These are phyloP conservation scores for Pegoplata infirma DNA, from an alignment of 2,888 invertebrate species.

Conservation along the genomic window DNA sequence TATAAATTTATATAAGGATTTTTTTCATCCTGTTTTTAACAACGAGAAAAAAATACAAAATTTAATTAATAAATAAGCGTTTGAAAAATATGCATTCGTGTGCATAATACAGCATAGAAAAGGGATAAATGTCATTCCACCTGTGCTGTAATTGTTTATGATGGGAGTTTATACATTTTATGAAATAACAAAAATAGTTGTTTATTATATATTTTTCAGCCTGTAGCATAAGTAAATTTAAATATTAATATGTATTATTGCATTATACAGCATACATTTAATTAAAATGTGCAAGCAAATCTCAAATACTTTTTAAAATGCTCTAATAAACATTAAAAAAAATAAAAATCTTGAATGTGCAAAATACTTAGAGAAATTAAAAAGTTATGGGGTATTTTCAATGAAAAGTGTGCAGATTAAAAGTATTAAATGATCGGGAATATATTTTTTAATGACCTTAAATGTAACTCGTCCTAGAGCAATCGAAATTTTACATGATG, in stretches of 20 bases:
- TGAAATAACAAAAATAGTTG: slow-evolving; percentile 36
- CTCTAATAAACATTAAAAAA: slow-evolving; percentile 42
- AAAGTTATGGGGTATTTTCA: too few relatives aligned
- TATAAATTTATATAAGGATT: slow-evolving; percentile 27
- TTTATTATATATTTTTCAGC: slow-evolving; percentile 35
- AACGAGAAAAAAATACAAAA: slow-evolving; percentile 46
- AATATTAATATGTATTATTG: slow-evolving; percentile 33
- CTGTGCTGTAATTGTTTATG: slow-evolving; percentile 55
- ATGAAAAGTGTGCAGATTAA: too few relatives aligned
- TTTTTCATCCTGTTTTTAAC: slow-evolving; percentile 37
- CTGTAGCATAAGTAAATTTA: slow-evolving; percentile 36
- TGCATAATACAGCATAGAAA: slow-evolving; percentile 59
- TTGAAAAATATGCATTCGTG: slow-evolving; percentile 65
- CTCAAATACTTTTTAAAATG: slow-evolving; percentile 33
- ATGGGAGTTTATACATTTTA: slow-evolving; percentile 45
- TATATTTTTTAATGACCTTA: too few relatives aligned
- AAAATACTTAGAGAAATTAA: too few relatives aligned
- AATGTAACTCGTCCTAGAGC: too few relatives aligned
- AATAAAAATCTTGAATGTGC: too few relatives aligned
- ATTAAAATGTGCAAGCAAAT: slow-evolving; percentile 58
- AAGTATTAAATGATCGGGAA: too few relatives aligned
- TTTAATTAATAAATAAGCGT: slow-evolving; percentile 73
- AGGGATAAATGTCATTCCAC: slow-evolving; percentile 66
- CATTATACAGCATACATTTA: slow-evolving; percentile 36
- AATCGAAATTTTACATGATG: too few relatives aligned